These are phyloP conservation scores for Andinoacara biseriatus DNA, from an alignment of 2,113 vertebrate species.

Conservation along the genomic window DNA sequence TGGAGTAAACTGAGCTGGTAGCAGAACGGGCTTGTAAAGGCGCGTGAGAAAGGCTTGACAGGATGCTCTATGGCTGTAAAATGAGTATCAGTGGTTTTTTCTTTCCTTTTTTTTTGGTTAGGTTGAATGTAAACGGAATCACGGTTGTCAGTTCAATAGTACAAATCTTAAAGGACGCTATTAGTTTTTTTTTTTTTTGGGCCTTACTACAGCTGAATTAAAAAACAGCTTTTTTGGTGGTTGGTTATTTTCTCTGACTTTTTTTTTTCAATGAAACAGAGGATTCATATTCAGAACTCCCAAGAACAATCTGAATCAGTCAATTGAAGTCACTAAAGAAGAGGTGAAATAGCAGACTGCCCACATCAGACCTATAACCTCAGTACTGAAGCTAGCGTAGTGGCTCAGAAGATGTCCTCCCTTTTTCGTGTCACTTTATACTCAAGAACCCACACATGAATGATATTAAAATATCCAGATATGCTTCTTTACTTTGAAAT, in stretches of 20 bases:
- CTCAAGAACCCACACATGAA: not conserved
- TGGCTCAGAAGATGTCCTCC: not conserved
- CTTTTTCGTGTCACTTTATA: not conserved
- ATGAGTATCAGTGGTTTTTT: not conserved
- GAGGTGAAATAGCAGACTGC: not conserved
- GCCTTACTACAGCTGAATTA: not conserved
- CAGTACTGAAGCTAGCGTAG: not conserved
- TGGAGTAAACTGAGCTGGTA: slow-evolving; percentile 22
- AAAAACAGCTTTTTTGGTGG: not conserved
- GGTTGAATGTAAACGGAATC: not conserved
- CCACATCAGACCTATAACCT: not conserved
- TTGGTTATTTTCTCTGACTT: not conserved
- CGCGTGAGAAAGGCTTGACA: not conserved
- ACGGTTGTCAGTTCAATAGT: too few relatives aligned
- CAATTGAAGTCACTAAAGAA: not conserved
- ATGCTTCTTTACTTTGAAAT: not conserved
- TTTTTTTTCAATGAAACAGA: not conserved
- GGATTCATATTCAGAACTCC: not conserved
- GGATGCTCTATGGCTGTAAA: not conserved
- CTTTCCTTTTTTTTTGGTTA: not conserved
- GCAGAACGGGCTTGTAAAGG: slow-evolving; percentile 4
- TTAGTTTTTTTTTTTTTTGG: not conserved
- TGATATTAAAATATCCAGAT: not conserved
- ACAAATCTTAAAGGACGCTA: not conserved
- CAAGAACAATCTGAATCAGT: not conserved